Evolutionary conservation across 2,113 vertebrate species (phyloP).

Genomic region (Vimba vimba): DNA sequence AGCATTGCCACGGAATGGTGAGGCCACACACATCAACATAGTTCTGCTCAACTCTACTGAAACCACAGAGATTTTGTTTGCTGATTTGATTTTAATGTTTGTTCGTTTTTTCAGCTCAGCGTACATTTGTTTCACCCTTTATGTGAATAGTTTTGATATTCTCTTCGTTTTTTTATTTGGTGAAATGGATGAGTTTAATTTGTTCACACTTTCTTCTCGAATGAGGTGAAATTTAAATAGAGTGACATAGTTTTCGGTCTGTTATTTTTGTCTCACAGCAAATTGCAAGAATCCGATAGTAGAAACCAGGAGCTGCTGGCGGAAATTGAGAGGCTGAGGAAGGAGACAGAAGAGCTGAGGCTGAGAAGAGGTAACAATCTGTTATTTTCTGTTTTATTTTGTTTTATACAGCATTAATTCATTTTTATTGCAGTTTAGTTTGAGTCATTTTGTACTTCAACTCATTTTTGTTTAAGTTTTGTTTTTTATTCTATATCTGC

Average conservation of each 20-base stretch:
- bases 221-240: background rate
- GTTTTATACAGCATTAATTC: background rate
- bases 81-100: background rate
- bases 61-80: background rate
- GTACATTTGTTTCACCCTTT: background rate
- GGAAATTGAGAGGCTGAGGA: conserved; percentile 93
- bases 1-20: conserved; percentile 96
- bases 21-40: conserved; percentile 48
- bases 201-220: background rate
- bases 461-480: background rate
- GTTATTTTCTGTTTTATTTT: background rate
- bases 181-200: background rate
- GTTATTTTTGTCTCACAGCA: conserved; percentile 75
- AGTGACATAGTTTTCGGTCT: background rate
- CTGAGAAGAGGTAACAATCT: conserved; percentile 87
- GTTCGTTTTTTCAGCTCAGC: background rate
- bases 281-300: conserved; percentile 92
- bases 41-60: background rate
- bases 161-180: background rate
- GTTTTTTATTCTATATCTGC: background rate
- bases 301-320: conserved; percentile 89
- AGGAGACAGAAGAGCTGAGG: conserved; percentile 92
- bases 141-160: background rate
- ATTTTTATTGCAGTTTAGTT: background rate
- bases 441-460: background rate